Percentiles rank a stretch among this genome's conserved stretches.
Evolutionary conservation across 2,797 vertebrate species (phyloP).

Genomic region (Chelonia mydas): DNA sequence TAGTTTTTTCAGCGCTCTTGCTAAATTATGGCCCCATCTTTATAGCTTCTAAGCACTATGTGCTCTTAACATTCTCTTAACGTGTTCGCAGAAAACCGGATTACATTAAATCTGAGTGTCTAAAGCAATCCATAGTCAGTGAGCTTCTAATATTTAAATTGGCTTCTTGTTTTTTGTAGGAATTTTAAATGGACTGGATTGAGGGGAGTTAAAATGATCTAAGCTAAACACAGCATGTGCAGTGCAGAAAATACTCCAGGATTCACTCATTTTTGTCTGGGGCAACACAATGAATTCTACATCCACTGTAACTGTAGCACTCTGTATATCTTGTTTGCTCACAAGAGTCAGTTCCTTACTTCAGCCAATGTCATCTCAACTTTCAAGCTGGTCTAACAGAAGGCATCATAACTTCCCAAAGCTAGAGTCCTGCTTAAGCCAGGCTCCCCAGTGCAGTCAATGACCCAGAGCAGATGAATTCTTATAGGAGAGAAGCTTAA

Average conservation of each 20-base stretch:
- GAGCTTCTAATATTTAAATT: constrained; percentile 43
- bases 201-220: not conserved
- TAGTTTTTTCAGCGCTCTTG: constrained; percentile 13
- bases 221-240: constrained; percentile 26
- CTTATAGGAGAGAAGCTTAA: constrained; percentile 47
- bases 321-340: not conserved
- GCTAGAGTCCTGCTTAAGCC: not conserved
- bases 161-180: not conserved
- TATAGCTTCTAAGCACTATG: not conserved
- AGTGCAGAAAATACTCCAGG: constrained; percentile 22
- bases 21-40: constrained; percentile 12
- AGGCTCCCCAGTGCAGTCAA: not conserved
- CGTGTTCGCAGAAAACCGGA: not conserved
- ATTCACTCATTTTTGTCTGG: not conserved
- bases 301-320: not conserved
- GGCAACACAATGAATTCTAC: constrained; percentile 23
- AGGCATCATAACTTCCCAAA: not conserved
- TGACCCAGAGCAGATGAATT: constrained; percentile 35
- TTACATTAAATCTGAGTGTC: not conserved
- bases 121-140: constrained; percentile 32
- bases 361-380: not conserved
- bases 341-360: not conserved
- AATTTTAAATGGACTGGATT: constrained; percentile 46
- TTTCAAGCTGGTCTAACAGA: constrained; percentile 1
- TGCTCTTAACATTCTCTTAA: constrained; percentile 14